These are phyloP conservation scores for Myocastor coypus DNA, from an alignment of 2,113 vertebrate species.

Conservation along the genomic window DNA sequence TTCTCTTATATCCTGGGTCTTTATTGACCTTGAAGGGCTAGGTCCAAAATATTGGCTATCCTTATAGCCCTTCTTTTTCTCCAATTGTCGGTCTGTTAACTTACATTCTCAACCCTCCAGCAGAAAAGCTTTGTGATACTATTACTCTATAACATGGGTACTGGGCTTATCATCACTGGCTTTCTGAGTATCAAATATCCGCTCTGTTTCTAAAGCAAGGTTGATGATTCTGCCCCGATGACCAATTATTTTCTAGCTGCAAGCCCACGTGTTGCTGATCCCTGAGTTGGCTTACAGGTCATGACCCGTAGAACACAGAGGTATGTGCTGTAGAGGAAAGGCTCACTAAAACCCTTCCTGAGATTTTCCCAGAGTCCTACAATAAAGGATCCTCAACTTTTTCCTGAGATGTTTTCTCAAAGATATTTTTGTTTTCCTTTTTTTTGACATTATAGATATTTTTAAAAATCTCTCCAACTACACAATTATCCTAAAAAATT, in stretches of 20 bases:
- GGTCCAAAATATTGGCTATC: no score
- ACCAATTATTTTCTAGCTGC: background rate
- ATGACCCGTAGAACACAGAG: background rate
- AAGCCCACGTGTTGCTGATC: background rate
- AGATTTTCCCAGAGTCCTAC: background rate
- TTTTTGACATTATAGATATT: background rate
- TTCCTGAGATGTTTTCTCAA: background rate
- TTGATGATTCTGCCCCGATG: constrained; percentile 16
- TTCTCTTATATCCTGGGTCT: no score
- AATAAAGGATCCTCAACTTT: background rate
- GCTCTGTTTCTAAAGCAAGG: background rate
- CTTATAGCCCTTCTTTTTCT: no score
- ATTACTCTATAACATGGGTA: no score
- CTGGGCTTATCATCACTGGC: no score
- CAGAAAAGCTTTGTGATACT: no score
- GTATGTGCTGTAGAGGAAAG: background rate
- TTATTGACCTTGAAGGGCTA: no score
- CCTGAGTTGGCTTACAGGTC: background rate
- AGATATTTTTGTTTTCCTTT: background rate
- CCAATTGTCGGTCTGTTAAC: no score
- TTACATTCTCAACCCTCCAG: no score
- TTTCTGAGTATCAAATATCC: no score
- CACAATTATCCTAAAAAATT: background rate
- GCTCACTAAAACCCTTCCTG: background rate
- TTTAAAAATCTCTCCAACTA: background rate